Evolutionary conservation across 2,797 vertebrate genomes (phyloP).

Genomic region (Limnodromus scolopaceus): DNA sequence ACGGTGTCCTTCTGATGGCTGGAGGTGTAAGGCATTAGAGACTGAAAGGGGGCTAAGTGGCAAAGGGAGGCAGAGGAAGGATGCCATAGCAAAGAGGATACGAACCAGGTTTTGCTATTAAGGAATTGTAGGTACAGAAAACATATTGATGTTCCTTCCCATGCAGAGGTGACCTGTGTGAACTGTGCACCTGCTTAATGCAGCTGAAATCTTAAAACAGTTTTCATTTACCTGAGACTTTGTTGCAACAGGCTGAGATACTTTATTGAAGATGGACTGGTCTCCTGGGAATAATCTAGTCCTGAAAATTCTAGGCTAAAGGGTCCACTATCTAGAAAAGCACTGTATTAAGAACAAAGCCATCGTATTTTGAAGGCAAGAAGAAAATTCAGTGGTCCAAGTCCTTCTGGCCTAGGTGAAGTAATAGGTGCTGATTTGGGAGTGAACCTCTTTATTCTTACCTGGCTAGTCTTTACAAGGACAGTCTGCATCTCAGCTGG

Average conservation of each 20-base stretch:
- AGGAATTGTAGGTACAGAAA: slow-evolving; percentile 6
- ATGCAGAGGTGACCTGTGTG: neutral
- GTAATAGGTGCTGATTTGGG: neutral
- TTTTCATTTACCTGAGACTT: slow-evolving; percentile 14
- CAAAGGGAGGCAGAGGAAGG: neutral
- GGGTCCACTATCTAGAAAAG: neutral
- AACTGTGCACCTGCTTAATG: slow-evolving; percentile 2
- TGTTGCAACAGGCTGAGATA: neutral
- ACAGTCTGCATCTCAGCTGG: neutral
- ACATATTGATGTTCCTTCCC: neutral
- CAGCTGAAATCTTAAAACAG: neutral
- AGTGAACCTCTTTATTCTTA: neutral
- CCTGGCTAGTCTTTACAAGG: neutral
- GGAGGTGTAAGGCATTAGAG: neutral
- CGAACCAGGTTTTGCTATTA: neutral
- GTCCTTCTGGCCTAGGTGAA: neutral
- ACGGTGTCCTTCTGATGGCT: neutral
- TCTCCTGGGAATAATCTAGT: neutral
- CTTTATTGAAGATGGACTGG: neutral
- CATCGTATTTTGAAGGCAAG: neutral
- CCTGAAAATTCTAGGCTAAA: neutral
- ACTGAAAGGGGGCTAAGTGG: neutral
- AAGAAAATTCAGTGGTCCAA: neutral
- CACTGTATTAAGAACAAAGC: neutral
- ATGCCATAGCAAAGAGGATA: neutral